Percentiles rank a stretch among this genome's conserved stretches.
These are phyloP conservation scores for Dasysyrphus albostriatus DNA, from an alignment of 2,888 invertebrate species.

Conservation along the genomic window DNA sequence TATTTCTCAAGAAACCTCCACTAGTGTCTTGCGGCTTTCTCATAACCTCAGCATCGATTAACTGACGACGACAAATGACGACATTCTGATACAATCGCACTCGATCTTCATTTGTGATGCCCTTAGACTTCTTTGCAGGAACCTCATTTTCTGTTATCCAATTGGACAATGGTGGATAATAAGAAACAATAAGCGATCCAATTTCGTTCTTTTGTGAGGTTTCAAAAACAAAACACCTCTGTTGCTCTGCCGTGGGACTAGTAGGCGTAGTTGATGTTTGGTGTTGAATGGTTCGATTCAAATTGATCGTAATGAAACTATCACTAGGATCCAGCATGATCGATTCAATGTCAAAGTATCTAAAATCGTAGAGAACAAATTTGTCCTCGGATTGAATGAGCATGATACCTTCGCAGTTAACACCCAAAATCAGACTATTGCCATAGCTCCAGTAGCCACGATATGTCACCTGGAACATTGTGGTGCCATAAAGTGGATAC, in stretches of 20 bases:
- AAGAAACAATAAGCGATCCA: conserved; percentile 95
- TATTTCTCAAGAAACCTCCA: conserved; percentile 94
- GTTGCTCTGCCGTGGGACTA: conserved; percentile 81
- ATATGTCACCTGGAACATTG: conserved; percentile 94
- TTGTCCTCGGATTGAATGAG: conserved; percentile 96
- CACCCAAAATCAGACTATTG: conserved; percentile 89
- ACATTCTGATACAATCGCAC: conserved; percentile 94
- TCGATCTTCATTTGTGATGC: conserved; percentile 94
- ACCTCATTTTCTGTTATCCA: conserved; percentile 91
- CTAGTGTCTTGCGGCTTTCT: conserved; percentile 92
- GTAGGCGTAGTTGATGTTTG: conserved; percentile 76
- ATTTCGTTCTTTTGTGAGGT: conserved; percentile 95
- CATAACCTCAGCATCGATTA: conserved; percentile 93
- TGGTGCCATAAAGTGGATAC: conserved; percentile 95
- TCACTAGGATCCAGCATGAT: conserved; percentile 96
- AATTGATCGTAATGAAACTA: conserved; percentile 94
- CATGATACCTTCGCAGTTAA: conserved; percentile 95
- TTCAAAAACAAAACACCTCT: conserved; percentile 96
- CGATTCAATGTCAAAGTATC: conserved; percentile 95
- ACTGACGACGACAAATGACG: conserved; percentile 91
- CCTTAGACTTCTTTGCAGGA: conserved; percentile 86
- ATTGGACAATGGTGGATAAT: conserved; percentile 93
- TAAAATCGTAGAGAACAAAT: conserved; percentile 94
- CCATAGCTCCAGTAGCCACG: conserved; percentile 97
- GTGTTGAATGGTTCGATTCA: conserved; percentile 87